Percentiles rank a stretch among this genome's conserved stretches.
Evolutionary conservation across 1,140 invertebrate genomes (phyloP).

Genomic region (Muscidifurax raptorellus): DNA sequence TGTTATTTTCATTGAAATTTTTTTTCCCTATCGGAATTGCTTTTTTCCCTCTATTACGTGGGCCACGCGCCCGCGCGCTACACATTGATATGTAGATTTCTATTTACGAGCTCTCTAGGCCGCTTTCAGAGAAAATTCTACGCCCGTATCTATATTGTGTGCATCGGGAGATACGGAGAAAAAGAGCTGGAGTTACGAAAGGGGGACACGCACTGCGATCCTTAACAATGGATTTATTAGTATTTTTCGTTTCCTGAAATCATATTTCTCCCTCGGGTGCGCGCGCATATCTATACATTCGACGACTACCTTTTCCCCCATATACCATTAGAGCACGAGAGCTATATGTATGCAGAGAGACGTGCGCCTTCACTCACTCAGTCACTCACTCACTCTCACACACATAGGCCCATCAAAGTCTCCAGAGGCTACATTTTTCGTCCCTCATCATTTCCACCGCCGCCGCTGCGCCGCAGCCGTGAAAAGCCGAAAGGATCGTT

Average conservation of each 20-base stretch:
- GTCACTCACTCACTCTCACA: no score
- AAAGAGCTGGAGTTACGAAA: background rate
- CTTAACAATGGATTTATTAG: conserved; percentile 43
- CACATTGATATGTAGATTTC: conserved; percentile 45
- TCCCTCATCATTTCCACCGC: background rate
- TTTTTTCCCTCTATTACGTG: background rate
- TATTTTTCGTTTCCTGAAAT: conserved; percentile 40
- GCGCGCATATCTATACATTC: background rate
- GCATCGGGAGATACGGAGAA: background rate
- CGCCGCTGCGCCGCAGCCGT: no score
- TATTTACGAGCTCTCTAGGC: conserved; percentile 31
- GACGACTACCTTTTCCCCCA: background rate
- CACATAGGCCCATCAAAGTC: conserved; percentile 24
- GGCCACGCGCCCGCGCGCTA: background rate
- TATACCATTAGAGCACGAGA: background rate
- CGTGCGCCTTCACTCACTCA: background rate
- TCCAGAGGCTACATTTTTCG: conserved; percentile 6
- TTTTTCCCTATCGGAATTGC: background rate
- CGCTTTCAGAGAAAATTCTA: conserved; percentile 8
- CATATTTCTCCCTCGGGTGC: conserved; percentile 10
- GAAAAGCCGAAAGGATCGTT: background rate
- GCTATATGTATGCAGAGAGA: background rate
- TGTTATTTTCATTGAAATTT: conserved; percentile 17
- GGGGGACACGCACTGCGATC: background rate
- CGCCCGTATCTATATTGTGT: background rate